Evolutionary conservation across 2,113 vertebrate genomes (phyloP), one percentile per base, ranked within the genome.

Genomic region (Porphyrio hochstetteri): DNA sequence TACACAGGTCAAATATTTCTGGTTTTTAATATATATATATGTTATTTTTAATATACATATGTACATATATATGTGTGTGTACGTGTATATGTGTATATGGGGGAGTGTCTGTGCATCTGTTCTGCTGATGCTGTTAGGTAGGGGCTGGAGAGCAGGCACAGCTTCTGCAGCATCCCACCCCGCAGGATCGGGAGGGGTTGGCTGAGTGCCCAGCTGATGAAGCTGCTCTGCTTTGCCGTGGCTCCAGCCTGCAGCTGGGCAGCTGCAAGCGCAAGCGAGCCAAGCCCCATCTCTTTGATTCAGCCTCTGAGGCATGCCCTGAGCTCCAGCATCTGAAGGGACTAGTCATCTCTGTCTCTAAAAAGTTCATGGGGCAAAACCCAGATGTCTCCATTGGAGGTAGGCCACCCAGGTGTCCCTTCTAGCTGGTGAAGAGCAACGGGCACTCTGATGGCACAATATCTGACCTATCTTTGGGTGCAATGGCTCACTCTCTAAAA

Each of bases 131-230:
- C 10, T 88, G 25, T 46, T 23, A 46, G 55, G 25, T 38, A 6
- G 48, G 42, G 40, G 13, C 42, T 46, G n/a, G 23, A 60, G 21
- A 70, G 77, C 20, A 25, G 87, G 82, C 0, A 1, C n/a, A 89
- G 29, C 19, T 48, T 9, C 59, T 65, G 13, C 50, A 57, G 40
- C 60, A 38, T 38, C 64, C 38, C 72, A 56, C 35, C 55, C 44
- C 29, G 13, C 0, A 0, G 3, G 50, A 35, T 0, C 15, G 38
- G 48, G 48, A 86, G n/a, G 17, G 35, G 40, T 24, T 88, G 82
- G 50, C 9, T 1, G 23, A 25, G 9, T 16, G 67, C 23, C 52
- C 6, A 0, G 0, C 57, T 40, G 6, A 46, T 4, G n/a, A 65
- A 48, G 20, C 23, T 27, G 33, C 15, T 35, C 42, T 4, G 3